Conservation (phyloP, 1,140 invertebrate species). For the Zaprionus ghesquierei region DNA sequence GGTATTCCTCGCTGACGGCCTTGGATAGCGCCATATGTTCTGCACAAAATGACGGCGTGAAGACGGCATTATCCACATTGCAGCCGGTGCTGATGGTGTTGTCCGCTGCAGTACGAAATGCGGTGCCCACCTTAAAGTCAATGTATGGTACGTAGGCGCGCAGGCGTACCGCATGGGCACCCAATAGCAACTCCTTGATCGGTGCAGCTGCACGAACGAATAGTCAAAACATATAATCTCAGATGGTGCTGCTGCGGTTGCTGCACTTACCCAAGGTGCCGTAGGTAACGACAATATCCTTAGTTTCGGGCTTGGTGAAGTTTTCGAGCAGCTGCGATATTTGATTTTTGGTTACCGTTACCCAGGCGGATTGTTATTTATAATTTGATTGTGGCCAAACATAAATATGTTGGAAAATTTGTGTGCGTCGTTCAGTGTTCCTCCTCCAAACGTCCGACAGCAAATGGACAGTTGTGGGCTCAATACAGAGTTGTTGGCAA, state of each 20-base stretch:
- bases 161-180: conserved; percentile 86
- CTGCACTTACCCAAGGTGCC: conserved; percentile 51
- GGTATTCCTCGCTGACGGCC: conserved; percentile 93
- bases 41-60: conserved; percentile 92
- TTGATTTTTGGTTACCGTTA: conserved; percentile 31
- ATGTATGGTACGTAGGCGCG: conserved; percentile 94
- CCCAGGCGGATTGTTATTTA: conserved; percentile 34
- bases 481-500: neutral
- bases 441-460: conserved; percentile 53
- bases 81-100: conserved; percentile 87
- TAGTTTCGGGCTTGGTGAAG: conserved; percentile 42
- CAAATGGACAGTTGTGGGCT: conserved; percentile 61
- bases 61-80: conserved; percentile 96
- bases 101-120: conserved; percentile 89
- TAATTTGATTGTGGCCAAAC: conserved; percentile 26
- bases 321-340: conserved; percentile 50
- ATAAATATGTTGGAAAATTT: neutral
- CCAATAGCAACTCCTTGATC: conserved; percentile 86
- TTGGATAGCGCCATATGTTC: conserved; percentile 93
- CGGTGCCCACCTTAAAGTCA: conserved; percentile 95
- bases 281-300: conserved; percentile 41
- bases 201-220: conserved; percentile 83
- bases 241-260: neutral
- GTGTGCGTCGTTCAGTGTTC: conserved; percentile 47
- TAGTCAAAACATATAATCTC: neutral